Evolutionary conservation across 2,113 vertebrate species (phyloP).

Genomic region (Crotalus tigris): DNA sequence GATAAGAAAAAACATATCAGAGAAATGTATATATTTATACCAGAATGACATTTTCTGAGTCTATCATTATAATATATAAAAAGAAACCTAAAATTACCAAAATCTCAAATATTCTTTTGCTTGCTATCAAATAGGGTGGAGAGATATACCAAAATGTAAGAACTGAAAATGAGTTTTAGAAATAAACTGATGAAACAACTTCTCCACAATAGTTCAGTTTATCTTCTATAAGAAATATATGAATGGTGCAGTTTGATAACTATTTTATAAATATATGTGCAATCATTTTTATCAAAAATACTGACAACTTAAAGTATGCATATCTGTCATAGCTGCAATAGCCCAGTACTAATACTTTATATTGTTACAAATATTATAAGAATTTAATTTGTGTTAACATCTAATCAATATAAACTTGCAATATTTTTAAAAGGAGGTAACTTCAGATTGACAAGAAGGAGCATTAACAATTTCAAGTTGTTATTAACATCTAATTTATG

Average conservation of each 20-base stretch:
- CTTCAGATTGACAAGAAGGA: background rate
- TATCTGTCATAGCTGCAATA: conserved; percentile 2
- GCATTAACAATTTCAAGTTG: background rate
- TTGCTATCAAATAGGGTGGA: background rate
- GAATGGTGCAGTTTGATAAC: background rate
- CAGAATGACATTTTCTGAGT: background rate
- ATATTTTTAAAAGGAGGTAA: background rate
- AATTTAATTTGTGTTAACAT: background rate
- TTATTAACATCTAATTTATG: background rate
- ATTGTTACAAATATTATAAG: background rate
- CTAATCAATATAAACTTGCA: background rate
- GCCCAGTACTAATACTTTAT: conserved; percentile 13
- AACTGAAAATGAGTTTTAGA: background rate
- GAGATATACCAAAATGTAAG: background rate
- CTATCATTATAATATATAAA: background rate
- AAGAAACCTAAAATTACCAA: background rate
- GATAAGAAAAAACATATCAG: background rate
- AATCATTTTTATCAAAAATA: conserved; percentile 20
- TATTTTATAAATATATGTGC: background rate
- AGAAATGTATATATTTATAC: background rate
- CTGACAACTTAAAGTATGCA: background rate
- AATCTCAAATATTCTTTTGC: background rate
- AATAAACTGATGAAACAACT: background rate
- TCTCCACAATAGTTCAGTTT: background rate
- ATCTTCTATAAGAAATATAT: background rate